These are phyloP conservation scores for Frieseomelitta varia DNA, from an alignment of 1,140 invertebrate species.

Conservation along the genomic window DNA sequence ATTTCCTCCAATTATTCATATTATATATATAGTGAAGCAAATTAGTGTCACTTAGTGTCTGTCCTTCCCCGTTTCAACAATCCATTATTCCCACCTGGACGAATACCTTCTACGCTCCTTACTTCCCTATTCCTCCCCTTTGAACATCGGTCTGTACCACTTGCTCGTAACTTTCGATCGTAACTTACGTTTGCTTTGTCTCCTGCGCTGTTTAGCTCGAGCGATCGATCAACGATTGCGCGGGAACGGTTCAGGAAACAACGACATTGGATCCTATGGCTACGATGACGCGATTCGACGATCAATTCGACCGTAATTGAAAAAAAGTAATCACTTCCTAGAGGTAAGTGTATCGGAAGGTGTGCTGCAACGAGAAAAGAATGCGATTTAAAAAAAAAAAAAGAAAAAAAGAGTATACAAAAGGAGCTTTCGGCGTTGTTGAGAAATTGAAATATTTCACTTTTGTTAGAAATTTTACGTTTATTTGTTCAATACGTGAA, in stretches of 20 bases:
- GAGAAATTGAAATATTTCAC: neutral
- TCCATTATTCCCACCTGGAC: conserved; percentile 2
- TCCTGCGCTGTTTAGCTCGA: conserved; percentile 37
- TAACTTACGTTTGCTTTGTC: conserved; percentile 52
- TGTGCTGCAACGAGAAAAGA: neutral
- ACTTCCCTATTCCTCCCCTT: neutral
- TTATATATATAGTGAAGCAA: conserved; percentile 66
- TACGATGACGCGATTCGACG: conserved; percentile 24
- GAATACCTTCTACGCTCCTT: neutral
- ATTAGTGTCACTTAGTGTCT: conserved; percentile 80
- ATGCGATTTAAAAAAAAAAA: neutral
- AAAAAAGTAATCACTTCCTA: conserved; percentile 23
- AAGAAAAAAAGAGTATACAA: too few relatives aligned
- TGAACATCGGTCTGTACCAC: neutral
- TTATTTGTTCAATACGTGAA: conserved; percentile 7
- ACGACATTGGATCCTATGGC: conserved; percentile 33
- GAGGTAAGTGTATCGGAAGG: conserved; percentile 48
- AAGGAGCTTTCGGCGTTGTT: neutral
- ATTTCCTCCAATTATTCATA: conserved; percentile 78
- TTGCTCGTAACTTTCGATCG: conserved; percentile 14
- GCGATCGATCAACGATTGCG: conserved; percentile 5
- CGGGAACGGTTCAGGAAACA: neutral
- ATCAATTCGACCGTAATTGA: conserved; percentile 6
- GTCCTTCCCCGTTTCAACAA: neutral
- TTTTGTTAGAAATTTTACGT: conserved; percentile 24